Conservation (phyloP, 2,797 vertebrate genomes). For the Staurois parvus region DNA sequence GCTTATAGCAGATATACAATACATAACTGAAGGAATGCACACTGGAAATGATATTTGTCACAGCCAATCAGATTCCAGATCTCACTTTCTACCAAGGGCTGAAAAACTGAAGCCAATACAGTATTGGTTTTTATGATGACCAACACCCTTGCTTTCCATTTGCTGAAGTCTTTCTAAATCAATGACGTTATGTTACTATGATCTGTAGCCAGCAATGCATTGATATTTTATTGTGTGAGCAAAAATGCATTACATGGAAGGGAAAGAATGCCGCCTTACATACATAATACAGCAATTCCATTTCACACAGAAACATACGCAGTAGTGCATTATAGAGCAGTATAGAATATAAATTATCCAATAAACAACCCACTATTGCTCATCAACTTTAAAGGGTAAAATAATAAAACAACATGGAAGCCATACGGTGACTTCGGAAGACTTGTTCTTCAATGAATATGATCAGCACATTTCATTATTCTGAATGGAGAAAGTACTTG, state of each 20-base stretch:
- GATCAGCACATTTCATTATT: constrained; percentile 53
- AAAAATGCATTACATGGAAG: neutral
- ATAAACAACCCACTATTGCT: constrained; percentile 38
- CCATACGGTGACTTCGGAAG: constrained; percentile 6
- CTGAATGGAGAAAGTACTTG: constrained; percentile 38
- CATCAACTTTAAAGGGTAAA: constrained; percentile 40
- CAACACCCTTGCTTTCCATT: too few relatives aligned
- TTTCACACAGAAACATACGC: neutral
- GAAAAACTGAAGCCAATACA: too few relatives aligned
- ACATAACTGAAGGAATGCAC: too few relatives aligned
- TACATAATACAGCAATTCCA: constrained; percentile 5
- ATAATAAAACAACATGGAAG: constrained; percentile 31
- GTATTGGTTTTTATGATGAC: too few relatives aligned
- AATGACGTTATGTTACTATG: too few relatives aligned
- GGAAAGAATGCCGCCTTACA: neutral
- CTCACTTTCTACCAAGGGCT: too few relatives aligned
- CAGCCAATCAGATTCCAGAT: too few relatives aligned
- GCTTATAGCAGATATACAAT: too few relatives aligned
- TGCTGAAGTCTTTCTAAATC: too few relatives aligned
- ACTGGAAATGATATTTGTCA: too few relatives aligned
- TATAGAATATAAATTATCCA: constrained; percentile 27
- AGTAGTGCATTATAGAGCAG: constrained; percentile 8
- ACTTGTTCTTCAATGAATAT: constrained; percentile 37
- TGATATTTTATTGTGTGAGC: neutral
- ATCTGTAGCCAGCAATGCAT: neutral